Percentiles rank a stretch among this genome's conserved stretches.
Conservation (phyloP, 2,888 invertebrate species). For the Mayetiola destructor region DNA sequence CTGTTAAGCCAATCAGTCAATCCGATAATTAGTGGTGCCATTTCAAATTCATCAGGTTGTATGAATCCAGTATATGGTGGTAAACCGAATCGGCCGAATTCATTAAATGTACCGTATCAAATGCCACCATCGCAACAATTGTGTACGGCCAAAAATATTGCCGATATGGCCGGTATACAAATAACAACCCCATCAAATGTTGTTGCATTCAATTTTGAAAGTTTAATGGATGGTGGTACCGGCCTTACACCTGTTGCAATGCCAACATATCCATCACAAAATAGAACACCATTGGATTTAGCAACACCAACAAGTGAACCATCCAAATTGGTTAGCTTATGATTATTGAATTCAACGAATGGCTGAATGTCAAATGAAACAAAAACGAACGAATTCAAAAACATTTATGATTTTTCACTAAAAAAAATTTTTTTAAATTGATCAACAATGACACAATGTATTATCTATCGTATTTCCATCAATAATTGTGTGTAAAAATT, state of each 20-base stretch:
- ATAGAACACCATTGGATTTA: conserved; percentile 53
- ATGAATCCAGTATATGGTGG: conserved; percentile 30
- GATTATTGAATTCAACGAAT: too few relatives aligned
- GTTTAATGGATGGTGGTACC: conserved; percentile 84
- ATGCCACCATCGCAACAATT: conserved; percentile 41
- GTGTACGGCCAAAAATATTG: conserved; percentile 37
- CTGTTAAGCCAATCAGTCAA: background rate
- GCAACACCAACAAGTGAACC: conserved; percentile 58
- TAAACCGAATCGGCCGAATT: conserved; percentile 56
- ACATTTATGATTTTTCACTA: too few relatives aligned
- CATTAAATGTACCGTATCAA: conserved; percentile 49
- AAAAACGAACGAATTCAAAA: too few relatives aligned
- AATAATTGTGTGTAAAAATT: too few relatives aligned
- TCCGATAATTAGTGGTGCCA: background rate
- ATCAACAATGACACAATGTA: too few relatives aligned
- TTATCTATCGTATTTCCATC: too few relatives aligned
- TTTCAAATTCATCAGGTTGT: conserved; percentile 27
- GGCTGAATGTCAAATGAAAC: too few relatives aligned
- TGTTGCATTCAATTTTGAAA: conserved; percentile 80
- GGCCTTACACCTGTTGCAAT: conserved; percentile 74
- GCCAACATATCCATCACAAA: conserved; percentile 59
- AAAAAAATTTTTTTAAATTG: too few relatives aligned
- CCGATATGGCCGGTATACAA: conserved; percentile 62
- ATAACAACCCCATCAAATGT: conserved; percentile 80
- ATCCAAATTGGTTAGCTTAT: conserved; percentile 71